These are phyloP conservation scores for Brachypteracias leptosomus DNA, from an alignment of 2,113 vertebrate genomes.

Conservation along the genomic window DNA sequence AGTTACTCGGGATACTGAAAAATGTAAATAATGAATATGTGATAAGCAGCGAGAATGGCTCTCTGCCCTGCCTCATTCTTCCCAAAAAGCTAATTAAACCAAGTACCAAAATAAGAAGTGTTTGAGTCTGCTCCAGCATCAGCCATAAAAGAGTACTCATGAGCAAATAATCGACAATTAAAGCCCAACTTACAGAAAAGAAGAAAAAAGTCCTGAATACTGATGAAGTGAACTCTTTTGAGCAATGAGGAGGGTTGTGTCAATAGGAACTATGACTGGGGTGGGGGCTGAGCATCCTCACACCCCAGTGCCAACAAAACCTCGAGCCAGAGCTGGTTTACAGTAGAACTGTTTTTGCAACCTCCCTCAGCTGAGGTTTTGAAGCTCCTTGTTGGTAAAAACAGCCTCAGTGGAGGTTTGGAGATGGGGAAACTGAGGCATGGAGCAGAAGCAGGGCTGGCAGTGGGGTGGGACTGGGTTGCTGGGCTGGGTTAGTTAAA, in stretches of 20 bases:
- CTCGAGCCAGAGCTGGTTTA: neutral
- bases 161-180: conserved; percentile 42
- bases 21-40: conserved; percentile 43
- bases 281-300: neutral
- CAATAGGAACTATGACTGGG: neutral
- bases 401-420: neutral
- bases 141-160: neutral
- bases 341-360: neutral
- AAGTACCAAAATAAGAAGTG: conserved; percentile 63
- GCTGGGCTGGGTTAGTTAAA: neutral
- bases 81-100: conserved; percentile 57
- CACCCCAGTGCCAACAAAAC: neutral
- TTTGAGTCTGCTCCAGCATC: conserved; percentile 11
- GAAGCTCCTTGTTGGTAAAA: neutral
- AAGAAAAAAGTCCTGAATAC: neutral
- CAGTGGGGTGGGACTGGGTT: neutral
- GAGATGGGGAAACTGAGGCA: neutral
- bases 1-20: conserved; percentile 42
- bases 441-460: fast-evolving
- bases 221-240: neutral
- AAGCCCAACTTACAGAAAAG: neutral
- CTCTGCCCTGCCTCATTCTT: neutral
- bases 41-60: conserved; percentile 51
- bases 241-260: neutral
- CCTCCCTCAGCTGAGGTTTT: neutral